phyloP scores from a whole-genome alignment of 2,888 invertebrate genomes.

The Amblyjoppa proteus region DNA sequence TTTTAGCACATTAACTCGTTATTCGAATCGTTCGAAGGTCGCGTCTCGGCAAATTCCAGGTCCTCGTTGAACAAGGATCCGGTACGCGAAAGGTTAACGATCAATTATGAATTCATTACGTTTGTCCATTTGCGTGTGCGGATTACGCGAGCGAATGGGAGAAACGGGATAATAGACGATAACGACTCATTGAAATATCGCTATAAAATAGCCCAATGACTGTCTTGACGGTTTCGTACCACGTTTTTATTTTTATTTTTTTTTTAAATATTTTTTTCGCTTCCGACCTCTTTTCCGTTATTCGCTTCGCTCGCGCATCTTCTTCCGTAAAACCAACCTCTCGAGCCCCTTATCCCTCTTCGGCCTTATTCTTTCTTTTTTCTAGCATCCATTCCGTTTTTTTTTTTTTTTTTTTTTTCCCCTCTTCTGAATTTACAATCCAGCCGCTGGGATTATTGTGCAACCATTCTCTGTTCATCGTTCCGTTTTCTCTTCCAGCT shows the following conservation, averaged over 20 bases:
- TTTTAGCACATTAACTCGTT: no score
- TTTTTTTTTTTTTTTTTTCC: background rate
- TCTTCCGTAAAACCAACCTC: background rate
- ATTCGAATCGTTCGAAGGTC: no score
- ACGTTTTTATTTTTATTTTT: background rate
- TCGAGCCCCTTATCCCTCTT: background rate
- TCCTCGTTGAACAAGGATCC: no score
- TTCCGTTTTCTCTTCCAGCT: slow-evolving; percentile 24
- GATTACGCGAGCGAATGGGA: slow-evolving; percentile 45
- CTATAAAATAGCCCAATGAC: slow-evolving; percentile 81
- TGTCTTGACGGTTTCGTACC: slow-evolving; percentile 74
- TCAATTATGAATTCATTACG: slow-evolving; percentile 59
- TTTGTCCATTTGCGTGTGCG: slow-evolving; percentile 2
- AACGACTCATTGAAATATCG: slow-evolving; percentile 81
- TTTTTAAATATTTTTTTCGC: slow-evolving; percentile 25
- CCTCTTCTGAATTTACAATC: slow-evolving; percentile 37
- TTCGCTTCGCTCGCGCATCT: slow-evolving; percentile 1
- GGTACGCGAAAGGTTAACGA: slow-evolving; percentile 59
- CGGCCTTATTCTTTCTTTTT: slow-evolving; percentile 23
- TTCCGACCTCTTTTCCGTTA: slow-evolving; percentile 14
- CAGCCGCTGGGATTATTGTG: slow-evolving; percentile 22
- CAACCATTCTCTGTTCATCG: slow-evolving; percentile 37
- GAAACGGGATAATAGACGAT: slow-evolving; percentile 75
- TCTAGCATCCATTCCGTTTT: slow-evolving; percentile 31
- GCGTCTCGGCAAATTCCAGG: no score